Evolutionary conservation across 2,888 invertebrate species (phyloP), one percentile per base, ranked within the genome.

Genomic region (Cenopis cana): DNA sequence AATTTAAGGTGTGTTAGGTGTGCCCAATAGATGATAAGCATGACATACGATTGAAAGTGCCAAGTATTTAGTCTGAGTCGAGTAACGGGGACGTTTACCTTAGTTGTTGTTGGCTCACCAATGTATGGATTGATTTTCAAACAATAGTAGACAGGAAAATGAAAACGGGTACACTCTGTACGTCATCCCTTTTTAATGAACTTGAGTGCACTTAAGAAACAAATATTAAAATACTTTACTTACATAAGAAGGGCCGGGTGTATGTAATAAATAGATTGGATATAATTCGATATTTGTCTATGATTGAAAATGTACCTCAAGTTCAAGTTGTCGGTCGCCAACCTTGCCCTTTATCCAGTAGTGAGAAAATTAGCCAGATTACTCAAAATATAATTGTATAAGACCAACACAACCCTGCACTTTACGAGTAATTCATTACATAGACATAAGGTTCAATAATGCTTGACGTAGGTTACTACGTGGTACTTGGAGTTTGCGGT

Each of bases 271-370:
- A 38, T 38, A 11, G 12, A 12, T 38, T 12, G 38, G 12, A 2
- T 38, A 38, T 6, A 33, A 33, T 33, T 29, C 2, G 5, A 5
- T 8, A 33, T 24, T n/a, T 36, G 46, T 24, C 5, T 50, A 62
- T 18, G 9, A 50, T 33, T 62, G 50, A 50, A 62, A 62, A 36
- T 50, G 59, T 17, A 11, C 18, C 20, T n/a, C 52, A 64, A 64
- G 64, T 64, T 64, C 64, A 64, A 54, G 24, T 64, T 36, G 33
- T 11, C 50, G 49, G 18, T 41, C 24, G 18, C 12, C 46, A 20
- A 55, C 69, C 69, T 69, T 69, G 69, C 17, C 56, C 54, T 65
- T 55, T 41, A 65, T 61, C 11, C 11, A 49, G 55, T 69, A 62
- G 62, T 62, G 49, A 62, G 49, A 33, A 62, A 69, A 69, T 69